Base-by-base conservation (phyloP, 2,113 vertebrate species). In the Odobenus rosmarus region DNA sequence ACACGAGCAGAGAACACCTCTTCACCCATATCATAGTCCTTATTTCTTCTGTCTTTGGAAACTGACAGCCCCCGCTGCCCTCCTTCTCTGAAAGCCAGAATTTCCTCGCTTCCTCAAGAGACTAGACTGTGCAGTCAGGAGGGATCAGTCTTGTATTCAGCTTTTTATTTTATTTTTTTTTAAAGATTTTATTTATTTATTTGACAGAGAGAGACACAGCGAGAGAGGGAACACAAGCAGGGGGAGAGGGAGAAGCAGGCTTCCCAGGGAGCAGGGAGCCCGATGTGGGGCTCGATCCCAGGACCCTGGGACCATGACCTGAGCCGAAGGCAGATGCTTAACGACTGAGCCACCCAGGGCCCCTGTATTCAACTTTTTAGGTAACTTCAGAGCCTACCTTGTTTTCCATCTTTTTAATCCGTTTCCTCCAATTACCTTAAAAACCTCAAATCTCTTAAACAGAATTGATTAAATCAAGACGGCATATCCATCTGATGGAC, bases 381-480 rank as follows among this genome's bases (percentile, higher is more conserved):
- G 46, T 51, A 74, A 83, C 6, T 79, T 90, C 61, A 46, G 49
- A 42, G 26, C 46, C 18, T 14, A 61, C 23, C 8, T 23, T n/a
- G 33, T 64, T 74, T 61, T 62, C 31, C n/a, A 64, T 36, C 77
- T 61, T 93, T 81, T 49, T 36, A 62, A 67, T n/a, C 39, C 8
- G 24, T 74, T 80, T 93, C 53, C 19, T 93, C 46, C 59, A 62
- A 77, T 55, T 21, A 24, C 53, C 71, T 81, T 79, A 67, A 53
- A 92, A 86, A 86, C 24, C 86, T 95, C 62, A 71, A 96, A 90
- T 89, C 76, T 90, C 31, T n/a, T 39, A 87, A 86, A 69, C 13
- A 31, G 28, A 88, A 57, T 4, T 31, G 16, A 61, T 39, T 83
- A 81, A 74, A 49, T 72, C 76, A 91, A 39, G 51, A 57, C 42